phyloP scores from a whole-genome alignment of 2,113 vertebrate species.

The Orycteropus afer region DNA sequence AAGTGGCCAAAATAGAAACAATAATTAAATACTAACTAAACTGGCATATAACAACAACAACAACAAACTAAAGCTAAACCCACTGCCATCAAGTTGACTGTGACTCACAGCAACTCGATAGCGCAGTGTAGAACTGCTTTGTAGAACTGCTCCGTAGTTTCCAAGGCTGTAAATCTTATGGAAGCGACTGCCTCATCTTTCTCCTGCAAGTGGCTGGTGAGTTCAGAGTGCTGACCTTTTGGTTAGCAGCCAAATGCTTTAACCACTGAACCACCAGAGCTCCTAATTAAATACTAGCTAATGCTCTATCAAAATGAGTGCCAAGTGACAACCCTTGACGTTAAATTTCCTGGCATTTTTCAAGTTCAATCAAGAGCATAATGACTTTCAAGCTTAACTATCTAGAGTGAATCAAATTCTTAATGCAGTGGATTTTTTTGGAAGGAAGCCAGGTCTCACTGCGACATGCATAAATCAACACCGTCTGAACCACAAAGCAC shows the following conservation, averaged over 20 bases:
- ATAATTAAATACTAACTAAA: conserved; percentile 59
- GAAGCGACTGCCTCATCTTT: no score
- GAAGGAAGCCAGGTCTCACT: conserved; percentile 56
- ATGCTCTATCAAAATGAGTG: conserved; percentile 62
- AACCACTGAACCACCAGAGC: no score
- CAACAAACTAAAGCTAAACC: no score
- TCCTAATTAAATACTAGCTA: conserved; percentile 57
- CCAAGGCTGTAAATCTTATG: no score
- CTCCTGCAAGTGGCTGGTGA: no score
- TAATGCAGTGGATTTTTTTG: conserved; percentile 59
- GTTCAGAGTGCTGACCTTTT: no score
- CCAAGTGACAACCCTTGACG: conserved; percentile 63
- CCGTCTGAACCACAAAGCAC: conserved; percentile 40
- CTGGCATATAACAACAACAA: no score
- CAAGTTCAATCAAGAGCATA: conserved; percentile 66
- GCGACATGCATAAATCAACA: conserved; percentile 58
- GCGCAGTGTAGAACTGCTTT: no score
- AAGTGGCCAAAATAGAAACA: conserved; percentile 49
- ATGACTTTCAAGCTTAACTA: conserved; percentile 64
- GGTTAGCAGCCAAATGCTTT: no score
- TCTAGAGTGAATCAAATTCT: conserved; percentile 68
- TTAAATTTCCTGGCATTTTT: conserved; percentile 70
- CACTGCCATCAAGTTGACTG: no score
- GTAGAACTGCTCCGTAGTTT: no score
- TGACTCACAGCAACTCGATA: no score